Conservation (phyloP, 1,140 invertebrate genomes). For the Caenorhabditis tropicalis region DNA sequence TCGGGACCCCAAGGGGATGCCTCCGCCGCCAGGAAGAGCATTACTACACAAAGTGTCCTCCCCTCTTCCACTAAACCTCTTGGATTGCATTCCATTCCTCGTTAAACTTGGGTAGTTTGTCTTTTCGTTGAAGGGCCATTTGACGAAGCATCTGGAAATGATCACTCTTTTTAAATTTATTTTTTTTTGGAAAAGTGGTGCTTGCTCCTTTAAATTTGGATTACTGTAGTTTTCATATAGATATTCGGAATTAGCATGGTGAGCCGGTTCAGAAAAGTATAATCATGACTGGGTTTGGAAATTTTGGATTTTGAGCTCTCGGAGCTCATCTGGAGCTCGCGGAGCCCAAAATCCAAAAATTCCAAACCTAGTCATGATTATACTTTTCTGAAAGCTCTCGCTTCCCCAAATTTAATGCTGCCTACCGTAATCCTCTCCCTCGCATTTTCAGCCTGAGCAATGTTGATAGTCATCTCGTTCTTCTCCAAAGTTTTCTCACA, state of each 20-base stretch:
- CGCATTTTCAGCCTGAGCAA: conserved; percentile 60
- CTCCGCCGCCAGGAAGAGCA: not conserved
- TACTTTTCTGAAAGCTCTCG: no score
- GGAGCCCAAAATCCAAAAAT: no score
- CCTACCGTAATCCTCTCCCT: conserved; percentile 47
- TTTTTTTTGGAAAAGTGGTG: not conserved
- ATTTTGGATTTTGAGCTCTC: no score
- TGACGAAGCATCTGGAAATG: conserved; percentile 40
- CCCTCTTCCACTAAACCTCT: not conserved
- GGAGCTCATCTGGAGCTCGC: no score
- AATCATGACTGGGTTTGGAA: no score
- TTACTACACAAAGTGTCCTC: not conserved
- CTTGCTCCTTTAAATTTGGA: no score
- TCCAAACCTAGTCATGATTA: no score
- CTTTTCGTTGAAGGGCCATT: conserved; percentile 31
- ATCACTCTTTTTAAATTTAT: no score
- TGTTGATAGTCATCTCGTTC: conserved; percentile 64
- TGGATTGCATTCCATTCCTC: conserved; percentile 37
- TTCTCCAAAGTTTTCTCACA: conserved; percentile 57
- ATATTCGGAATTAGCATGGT: no score
- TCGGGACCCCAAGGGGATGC: not conserved
- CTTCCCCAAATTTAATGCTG: not conserved
- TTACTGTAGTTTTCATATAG: no score
- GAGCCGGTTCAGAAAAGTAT: no score
- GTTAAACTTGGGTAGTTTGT: conserved; percentile 40